Conservation (phyloP, 2,113 vertebrate genomes). For the Paraplagusia blochii region DNA sequence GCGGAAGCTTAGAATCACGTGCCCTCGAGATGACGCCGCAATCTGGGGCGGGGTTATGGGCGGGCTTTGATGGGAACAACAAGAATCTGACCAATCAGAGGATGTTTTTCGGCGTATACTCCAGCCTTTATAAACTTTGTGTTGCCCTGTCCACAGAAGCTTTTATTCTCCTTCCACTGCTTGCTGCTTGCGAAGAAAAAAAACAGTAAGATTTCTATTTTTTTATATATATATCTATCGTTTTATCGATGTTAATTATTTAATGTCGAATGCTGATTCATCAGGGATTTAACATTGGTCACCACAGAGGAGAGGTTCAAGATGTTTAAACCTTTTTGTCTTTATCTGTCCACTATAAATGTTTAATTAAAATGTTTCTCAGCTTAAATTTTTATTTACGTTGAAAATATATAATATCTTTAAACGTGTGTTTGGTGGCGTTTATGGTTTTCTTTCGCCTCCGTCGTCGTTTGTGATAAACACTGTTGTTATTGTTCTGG, state of each 20-base stretch:
- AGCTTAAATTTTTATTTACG: no score
- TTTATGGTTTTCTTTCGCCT: constrained; percentile 13
- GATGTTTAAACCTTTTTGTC: not conserved
- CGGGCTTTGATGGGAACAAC: not conserved
- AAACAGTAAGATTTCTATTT: constrained; percentile 26
- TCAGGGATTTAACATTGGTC: no score
- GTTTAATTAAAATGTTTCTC: no score
- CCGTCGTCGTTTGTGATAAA: constrained; percentile 5
- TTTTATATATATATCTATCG: fast-evolving
- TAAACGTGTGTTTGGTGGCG: no score
- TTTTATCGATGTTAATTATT: not conserved
- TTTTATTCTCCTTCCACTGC: not conserved
- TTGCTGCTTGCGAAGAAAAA: fast-evolving
- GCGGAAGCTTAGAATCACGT: constrained; percentile 56
- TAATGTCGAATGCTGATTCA: no score
- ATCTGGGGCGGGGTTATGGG: not conserved
- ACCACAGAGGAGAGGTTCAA: no score
- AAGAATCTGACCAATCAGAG: constrained; percentile 62
- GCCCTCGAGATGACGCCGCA: constrained; percentile 25
- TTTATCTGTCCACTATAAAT: no score
- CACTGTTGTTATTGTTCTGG: no score
- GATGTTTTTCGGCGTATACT: not conserved
- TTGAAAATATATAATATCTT: no score
- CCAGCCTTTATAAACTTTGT: constrained; percentile 66
- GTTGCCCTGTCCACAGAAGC: fast-evolving